Percentiles rank a stretch among this genome's conserved stretches.
Evolutionary conservation across 2,888 invertebrate genomes (phyloP).

Genomic region (Subacronicta megacephala): DNA sequence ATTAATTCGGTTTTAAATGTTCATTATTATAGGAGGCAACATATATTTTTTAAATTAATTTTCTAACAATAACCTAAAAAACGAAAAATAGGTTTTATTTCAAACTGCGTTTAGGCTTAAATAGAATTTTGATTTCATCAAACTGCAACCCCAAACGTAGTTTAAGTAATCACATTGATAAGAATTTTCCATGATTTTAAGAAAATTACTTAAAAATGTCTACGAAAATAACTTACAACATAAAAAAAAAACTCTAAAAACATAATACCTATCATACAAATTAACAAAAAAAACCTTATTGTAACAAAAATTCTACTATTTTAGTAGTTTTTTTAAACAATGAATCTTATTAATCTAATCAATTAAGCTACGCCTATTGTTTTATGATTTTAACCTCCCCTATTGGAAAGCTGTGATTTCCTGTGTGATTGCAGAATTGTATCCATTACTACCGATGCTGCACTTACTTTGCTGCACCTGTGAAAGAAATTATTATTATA

Average conservation of each 20-base stretch:
- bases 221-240: not conserved
- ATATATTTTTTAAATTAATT: not conserved
- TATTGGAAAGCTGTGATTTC: constrained; percentile 60
- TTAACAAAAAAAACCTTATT: constrained; percentile 8
- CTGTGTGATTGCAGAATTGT: constrained; percentile 73
- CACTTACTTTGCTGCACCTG: constrained; percentile 81
- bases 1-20: no score
- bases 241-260: constrained; percentile 32
- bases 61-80: not conserved
- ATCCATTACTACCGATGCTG: constrained; percentile 77
- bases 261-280: no score
- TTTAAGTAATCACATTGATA: constrained; percentile 17
- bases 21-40: not conserved
- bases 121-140: constrained; percentile 5
- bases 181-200: constrained; percentile 39
- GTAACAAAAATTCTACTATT: constrained; percentile 26
- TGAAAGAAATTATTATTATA: constrained; percentile 20
- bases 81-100: no score
- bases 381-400: constrained; percentile 50
- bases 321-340: constrained; percentile 11
- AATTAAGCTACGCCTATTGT: no score
- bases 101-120: not conserved
- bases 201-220: constrained; percentile 46
- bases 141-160: constrained; percentile 3
- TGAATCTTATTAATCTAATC: not conserved